These are phyloP conservation scores for Tipula helvola DNA, from an alignment of 2,888 invertebrate genomes.

Conservation along the genomic window DNA sequence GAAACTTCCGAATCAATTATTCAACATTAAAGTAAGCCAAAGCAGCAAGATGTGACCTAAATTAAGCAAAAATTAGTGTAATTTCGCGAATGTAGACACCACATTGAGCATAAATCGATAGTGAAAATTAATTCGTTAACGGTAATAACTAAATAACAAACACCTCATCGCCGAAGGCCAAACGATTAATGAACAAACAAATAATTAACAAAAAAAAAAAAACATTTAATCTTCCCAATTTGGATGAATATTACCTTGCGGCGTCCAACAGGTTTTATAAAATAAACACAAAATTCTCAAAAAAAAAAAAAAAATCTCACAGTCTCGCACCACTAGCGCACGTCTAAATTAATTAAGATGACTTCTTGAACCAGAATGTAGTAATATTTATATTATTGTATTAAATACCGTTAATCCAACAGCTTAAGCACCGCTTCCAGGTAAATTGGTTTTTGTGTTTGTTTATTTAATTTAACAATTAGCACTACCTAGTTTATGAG, in stretches of 20 bases:
- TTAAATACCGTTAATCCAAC: background rate
- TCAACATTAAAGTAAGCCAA: too few species aligned
- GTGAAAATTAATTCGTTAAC: too few species aligned
- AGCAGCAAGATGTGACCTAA: too few species aligned
- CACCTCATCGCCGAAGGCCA: background rate
- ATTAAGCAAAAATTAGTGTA: too few species aligned
- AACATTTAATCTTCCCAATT: background rate
- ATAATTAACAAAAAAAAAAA: background rate
- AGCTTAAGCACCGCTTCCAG: background rate
- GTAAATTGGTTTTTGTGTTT: background rate
- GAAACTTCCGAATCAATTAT: too few species aligned
- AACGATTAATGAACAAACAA: background rate
- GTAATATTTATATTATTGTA: background rate
- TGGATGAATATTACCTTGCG: background rate
- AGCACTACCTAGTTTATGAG: background rate
- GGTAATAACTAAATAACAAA: background rate
- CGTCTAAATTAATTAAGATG: background rate
- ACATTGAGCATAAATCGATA: too few species aligned
- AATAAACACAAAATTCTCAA: background rate
- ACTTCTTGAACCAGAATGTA: background rate
- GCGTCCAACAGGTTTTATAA: background rate
- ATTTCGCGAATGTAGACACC: too few species aligned
- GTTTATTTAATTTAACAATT: background rate
- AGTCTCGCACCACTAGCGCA: background rate
- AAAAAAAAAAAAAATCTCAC: background rate